Evolutionary conservation across 2,113 vertebrate genomes (phyloP).

Genomic region (human): DNA sequence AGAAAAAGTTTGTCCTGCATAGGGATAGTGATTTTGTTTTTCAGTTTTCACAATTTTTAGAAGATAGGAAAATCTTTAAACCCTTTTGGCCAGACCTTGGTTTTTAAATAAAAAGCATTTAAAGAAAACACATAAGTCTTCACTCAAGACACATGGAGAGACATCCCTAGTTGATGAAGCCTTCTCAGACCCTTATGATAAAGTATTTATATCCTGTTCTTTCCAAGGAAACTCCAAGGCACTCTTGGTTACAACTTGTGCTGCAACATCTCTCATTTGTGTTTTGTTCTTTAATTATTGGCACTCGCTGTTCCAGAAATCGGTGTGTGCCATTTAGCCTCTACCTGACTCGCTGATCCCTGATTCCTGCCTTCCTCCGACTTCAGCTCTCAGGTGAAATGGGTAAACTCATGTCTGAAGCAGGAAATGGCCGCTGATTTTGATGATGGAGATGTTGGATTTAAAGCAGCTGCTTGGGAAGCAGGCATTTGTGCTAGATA

Average conservation of each 20-base stretch:
- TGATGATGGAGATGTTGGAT: background rate
- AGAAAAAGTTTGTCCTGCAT: background rate
- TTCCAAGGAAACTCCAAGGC: background rate
- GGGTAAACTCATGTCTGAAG: background rate
- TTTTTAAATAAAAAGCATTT: background rate
- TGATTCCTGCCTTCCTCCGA: background rate
- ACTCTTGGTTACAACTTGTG: background rate
- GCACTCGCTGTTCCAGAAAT: background rate
- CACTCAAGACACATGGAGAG: background rate
- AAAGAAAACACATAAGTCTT: background rate
- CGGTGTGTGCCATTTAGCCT: background rate
- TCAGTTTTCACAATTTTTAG: background rate
- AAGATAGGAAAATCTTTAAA: background rate
- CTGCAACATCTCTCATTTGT: background rate
- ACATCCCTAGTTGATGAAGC: background rate
- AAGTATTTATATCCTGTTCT: background rate
- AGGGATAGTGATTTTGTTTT: constrained; percentile 13
- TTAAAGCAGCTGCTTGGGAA: background rate
- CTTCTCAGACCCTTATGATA: background rate
- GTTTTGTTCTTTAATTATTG: background rate
- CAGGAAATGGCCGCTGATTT: background rate
- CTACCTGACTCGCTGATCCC: background rate
- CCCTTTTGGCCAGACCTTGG: background rate
- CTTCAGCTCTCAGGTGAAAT: background rate
- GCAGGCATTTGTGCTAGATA: background rate